A percentile compares a stretch with the other conserved stretches of the same genome.
Conservation (phyloP, 2,113 vertebrate species). For the Ochotona princeps region DNA sequence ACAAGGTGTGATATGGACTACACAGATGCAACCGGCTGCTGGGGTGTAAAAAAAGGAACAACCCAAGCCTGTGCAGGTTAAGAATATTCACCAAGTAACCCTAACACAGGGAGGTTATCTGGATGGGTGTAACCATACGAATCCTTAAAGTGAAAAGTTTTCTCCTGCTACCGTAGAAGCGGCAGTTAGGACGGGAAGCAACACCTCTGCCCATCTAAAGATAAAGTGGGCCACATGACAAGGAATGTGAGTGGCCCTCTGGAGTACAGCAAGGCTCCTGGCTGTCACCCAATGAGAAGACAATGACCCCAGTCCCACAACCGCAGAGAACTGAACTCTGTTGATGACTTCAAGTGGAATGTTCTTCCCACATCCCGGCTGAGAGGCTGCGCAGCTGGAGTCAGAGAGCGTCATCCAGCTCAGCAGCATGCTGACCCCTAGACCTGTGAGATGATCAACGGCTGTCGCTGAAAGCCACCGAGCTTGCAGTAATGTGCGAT, state of each 20-base stretch:
- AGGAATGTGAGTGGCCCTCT: not conserved
- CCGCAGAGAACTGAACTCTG: not conserved
- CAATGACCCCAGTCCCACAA: not conserved
- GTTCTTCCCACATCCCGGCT: not conserved
- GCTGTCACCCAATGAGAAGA: not conserved
- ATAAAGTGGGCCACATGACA: accelerated
- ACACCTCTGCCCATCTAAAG: not conserved
- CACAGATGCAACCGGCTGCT: not conserved
- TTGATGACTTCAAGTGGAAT: not conserved
- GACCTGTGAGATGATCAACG: not conserved
- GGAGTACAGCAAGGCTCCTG: not conserved
- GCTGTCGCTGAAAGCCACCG: not conserved
- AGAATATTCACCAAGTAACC: not conserved
- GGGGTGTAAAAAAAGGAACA: not conserved
- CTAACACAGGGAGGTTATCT: not conserved
- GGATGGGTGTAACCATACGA: not conserved
- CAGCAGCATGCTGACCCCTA: not conserved
- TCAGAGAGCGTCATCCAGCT: not conserved
- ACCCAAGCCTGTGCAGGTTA: not conserved
- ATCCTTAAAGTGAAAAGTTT: not conserved
- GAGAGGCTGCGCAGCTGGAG: not conserved
- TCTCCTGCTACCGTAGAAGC: not conserved
- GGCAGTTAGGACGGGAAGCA: not conserved
- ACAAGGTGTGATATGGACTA: not conserved
- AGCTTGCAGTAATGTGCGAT: not conserved